A percentile compares a stretch with the other conserved stretches of the same genome.
phyloP scores from a whole-genome alignment of 2,888 invertebrate genomes.

The Meloe dianella region DNA sequence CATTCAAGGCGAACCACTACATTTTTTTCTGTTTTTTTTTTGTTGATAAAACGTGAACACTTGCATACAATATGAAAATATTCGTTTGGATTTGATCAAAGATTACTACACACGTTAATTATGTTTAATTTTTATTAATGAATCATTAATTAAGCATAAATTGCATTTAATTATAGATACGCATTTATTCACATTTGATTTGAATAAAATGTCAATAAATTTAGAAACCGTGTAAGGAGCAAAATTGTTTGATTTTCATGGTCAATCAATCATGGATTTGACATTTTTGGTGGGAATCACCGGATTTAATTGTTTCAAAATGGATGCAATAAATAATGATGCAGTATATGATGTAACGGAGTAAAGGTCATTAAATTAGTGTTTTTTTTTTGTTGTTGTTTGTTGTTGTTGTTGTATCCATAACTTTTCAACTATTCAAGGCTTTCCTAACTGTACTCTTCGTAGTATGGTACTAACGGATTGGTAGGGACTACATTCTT shows the following conservation, averaged over 20 bases:
- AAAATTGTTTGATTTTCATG: background rate
- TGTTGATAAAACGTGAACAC: constrained; percentile 3
- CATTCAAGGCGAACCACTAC: constrained; percentile 51
- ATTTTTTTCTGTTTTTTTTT: background rate
- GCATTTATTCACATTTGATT: background rate
- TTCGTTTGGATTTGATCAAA: no score
- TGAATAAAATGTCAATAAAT: background rate
- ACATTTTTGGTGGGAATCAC: background rate
- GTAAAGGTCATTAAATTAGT: background rate
- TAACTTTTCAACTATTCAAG: constrained; percentile 6
- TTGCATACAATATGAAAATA: no score
- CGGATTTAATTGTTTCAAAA: background rate
- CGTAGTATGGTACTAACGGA: constrained; percentile 8
- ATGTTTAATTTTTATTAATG: background rate
- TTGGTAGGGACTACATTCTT: no score
- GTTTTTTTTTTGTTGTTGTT: no score
- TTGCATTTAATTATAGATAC: background rate
- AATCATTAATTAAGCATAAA: constrained; percentile 2
- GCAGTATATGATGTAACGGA: background rate
- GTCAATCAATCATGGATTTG: background rate
- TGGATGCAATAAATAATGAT: no score
- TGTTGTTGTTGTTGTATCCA: background rate
- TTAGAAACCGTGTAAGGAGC: background rate
- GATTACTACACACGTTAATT: no score
- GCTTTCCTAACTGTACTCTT: constrained; percentile 6